Conservation (phyloP, 2,797 vertebrate species). For the Thunnus albacares region DNA sequence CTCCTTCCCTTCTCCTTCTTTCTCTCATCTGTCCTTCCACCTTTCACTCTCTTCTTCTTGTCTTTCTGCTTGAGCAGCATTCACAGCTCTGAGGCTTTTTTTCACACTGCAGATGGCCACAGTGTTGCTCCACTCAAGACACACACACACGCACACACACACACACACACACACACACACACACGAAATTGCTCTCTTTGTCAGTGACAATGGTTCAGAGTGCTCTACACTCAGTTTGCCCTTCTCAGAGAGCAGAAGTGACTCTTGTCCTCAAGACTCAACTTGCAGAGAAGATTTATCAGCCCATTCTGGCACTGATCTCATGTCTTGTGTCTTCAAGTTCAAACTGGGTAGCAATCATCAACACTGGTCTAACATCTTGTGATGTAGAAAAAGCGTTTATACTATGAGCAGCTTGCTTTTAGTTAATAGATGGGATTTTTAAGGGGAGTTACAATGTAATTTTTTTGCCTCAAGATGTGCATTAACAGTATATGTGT, state of each 20-base stretch:
- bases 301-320: conserved; percentile 24
- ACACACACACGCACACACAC: conserved; percentile 39
- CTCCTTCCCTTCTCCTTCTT: not conserved
- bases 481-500: not conserved
- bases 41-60: conserved; percentile 43
- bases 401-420: not conserved
- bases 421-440: not conserved
- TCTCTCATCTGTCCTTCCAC: conserved; percentile 25
- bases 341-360: conserved; percentile 1
- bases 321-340: conserved; percentile 19
- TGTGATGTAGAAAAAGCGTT: not conserved
- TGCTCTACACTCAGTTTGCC: conserved; percentile 56
- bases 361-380: not conserved
- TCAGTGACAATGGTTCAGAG: conserved; percentile 45
- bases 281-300: conserved; percentile 35
- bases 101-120: conserved; percentile 73
- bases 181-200: conserved; percentile 52
- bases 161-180: conserved; percentile 26
- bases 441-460: not conserved
- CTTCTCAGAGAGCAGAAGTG: conserved; percentile 56
- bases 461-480: not conserved
- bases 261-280: conserved; percentile 53
- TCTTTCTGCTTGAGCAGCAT: conserved; percentile 72
- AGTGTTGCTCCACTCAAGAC: conserved; percentile 66
- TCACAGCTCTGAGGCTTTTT: conserved; percentile 70